Conservation (phyloP, 2,113 vertebrate species). For the Cottus gobio region DNA sequence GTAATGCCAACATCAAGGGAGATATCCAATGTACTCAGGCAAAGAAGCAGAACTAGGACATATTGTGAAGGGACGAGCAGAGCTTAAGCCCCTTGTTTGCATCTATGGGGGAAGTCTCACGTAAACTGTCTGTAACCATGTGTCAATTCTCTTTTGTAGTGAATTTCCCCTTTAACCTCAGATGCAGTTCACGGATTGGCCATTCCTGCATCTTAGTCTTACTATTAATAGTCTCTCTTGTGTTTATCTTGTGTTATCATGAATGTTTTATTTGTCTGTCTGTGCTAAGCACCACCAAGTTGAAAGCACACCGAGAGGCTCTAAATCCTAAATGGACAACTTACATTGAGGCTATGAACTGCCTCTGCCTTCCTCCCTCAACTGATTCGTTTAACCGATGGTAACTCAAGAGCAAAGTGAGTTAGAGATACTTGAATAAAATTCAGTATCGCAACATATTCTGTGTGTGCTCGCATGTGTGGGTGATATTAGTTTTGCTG, state of each 20-base stretch:
- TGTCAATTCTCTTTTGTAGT: slow-evolving; percentile 33
- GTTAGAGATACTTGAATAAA: slow-evolving; percentile 83
- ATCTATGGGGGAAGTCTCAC: background rate
- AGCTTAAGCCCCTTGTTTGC: background rate
- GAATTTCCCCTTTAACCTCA: slow-evolving; percentile 45
- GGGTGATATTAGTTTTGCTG: background rate
- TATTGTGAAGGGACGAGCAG: background rate
- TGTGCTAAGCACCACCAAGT: slow-evolving; percentile 59
- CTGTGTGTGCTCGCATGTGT: slow-evolving; percentile 21
- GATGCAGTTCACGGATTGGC: slow-evolving; percentile 44
- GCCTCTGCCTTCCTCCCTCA: slow-evolving; percentile 67
- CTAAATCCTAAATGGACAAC: slow-evolving; percentile 52
- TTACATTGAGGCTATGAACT: slow-evolving; percentile 64
- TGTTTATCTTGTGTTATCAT: slow-evolving; percentile 59
- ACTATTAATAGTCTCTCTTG: slow-evolving; percentile 57
- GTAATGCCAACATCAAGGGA: slow-evolving; percentile 6
- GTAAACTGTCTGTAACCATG: slow-evolving; percentile 9
- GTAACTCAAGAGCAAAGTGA: slow-evolving; percentile 73
- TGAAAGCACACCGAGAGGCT: slow-evolving; percentile 70
- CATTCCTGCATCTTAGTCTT: slow-evolving; percentile 67
- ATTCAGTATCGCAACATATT: slow-evolving; percentile 74
- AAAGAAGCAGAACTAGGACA: slow-evolving; percentile 12
- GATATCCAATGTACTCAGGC: slow-evolving; percentile 13
- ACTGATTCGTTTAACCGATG: slow-evolving; percentile 71
- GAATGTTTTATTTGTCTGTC: slow-evolving; percentile 56